phyloP scores from a whole-genome alignment of 2,797 vertebrate species.

The Miichthys miiuy region DNA sequence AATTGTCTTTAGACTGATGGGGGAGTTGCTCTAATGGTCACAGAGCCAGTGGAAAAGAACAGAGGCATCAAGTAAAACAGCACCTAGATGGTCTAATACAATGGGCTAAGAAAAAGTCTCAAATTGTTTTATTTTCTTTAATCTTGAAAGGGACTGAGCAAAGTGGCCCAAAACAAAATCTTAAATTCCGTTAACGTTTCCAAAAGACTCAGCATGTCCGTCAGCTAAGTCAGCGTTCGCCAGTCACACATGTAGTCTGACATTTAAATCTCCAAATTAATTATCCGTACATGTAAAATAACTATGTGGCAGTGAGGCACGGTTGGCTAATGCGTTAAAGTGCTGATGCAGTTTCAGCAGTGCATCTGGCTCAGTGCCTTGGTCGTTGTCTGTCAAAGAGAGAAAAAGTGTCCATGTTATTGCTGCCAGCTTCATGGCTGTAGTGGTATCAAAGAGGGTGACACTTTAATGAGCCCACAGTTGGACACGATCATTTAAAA shows the following conservation, averaged over 20 bases:
- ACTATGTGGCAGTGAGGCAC: slow-evolving; percentile 5
- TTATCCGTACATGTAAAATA: slow-evolving; percentile 18
- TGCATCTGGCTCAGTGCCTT: slow-evolving; percentile 15
- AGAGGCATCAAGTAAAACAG: slow-evolving; percentile 29
- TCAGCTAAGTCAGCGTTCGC: slow-evolving; percentile 4
- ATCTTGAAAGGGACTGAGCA: not conserved
- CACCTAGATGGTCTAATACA: not conserved
- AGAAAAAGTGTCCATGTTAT: slow-evolving; percentile 2
- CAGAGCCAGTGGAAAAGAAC: slow-evolving; percentile 38
- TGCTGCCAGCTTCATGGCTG: not conserved
- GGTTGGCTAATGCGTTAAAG: slow-evolving; percentile 19
- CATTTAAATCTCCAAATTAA: slow-evolving; percentile 16
- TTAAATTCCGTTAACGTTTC: not conserved
- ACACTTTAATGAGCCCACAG: not conserved
- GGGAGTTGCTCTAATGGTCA: slow-evolving; percentile 53
- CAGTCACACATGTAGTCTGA: not conserved
- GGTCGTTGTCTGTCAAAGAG: slow-evolving; percentile 4
- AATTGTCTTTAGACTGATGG: slow-evolving; percentile 55
- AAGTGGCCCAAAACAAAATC: slow-evolving; percentile 1
- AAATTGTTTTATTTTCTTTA: not conserved
- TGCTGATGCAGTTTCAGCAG: slow-evolving; percentile 38
- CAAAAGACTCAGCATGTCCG: too few relatives aligned
- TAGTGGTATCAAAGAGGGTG: not conserved
- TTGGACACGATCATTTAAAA: not conserved
- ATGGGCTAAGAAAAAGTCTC: not conserved